phyloP scores from a whole-genome alignment of 92 coral and sea anemone genomes.

The Palythoa heliodiscus region DNA sequence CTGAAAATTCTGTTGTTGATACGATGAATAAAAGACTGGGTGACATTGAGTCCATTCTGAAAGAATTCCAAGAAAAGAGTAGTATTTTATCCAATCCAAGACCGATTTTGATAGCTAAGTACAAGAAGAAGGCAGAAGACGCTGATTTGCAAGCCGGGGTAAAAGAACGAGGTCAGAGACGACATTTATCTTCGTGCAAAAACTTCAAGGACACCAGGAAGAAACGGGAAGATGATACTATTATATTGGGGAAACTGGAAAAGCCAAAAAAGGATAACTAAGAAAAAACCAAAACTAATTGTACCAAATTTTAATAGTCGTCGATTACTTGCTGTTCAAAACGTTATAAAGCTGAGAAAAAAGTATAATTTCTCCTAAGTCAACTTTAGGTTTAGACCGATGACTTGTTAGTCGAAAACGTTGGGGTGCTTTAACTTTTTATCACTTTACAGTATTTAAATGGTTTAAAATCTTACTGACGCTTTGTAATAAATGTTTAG shows the following conservation, averaged over 20 bases:
- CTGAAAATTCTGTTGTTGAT: conserved; percentile 39
- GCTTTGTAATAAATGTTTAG: too few relatives aligned
- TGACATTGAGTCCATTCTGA: conserved; percentile 38
- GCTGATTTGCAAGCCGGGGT: neutral
- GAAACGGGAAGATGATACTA: neutral
- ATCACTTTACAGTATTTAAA: neutral
- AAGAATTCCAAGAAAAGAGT: conserved; percentile 4
- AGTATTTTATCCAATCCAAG: neutral
- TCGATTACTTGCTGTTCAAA: neutral
- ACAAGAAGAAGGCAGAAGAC: neutral
- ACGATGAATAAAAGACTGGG: conserved; percentile 38
- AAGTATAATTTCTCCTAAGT: neutral
- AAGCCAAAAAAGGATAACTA: neutral
- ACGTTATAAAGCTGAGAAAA: neutral
- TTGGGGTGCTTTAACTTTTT: neutral
- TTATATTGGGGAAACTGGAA: neutral
- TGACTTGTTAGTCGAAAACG: neutral
- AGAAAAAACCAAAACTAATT: neutral
- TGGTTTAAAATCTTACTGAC: too few relatives aligned
- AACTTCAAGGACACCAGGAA: neutral
- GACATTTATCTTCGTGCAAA: neutral
- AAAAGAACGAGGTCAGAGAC: neutral
- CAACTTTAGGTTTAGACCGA: neutral
- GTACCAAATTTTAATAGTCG: neutral
- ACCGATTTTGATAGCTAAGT: neutral